Conservation (phyloP, 2,113 vertebrate species). For the Hystrix cristata region DNA sequence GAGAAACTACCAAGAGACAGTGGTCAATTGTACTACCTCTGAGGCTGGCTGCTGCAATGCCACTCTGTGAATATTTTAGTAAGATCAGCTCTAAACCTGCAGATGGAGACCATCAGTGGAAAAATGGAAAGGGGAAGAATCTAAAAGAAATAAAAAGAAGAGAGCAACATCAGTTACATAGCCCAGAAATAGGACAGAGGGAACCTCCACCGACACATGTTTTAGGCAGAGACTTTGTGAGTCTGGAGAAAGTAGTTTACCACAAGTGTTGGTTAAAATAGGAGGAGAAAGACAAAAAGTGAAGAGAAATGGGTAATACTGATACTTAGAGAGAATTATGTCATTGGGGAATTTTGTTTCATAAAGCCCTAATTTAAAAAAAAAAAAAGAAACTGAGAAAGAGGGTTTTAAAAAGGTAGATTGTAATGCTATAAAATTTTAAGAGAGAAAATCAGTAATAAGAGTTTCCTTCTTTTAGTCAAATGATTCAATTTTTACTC, state of each 20-base stretch:
- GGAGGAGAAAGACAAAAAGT: neutral
- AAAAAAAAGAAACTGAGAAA: neutral
- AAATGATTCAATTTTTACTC: neutral
- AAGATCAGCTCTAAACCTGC: neutral
- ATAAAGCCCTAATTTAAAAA: neutral
- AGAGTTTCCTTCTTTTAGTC: neutral
- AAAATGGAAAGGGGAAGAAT: neutral
- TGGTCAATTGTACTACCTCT: neutral
- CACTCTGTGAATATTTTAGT: neutral
- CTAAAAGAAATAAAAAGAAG: neutral
- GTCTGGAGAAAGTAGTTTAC: neutral
- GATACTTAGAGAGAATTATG: neutral
- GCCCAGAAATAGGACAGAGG: neutral
- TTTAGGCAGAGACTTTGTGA: neutral
- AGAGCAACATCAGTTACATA: neutral
- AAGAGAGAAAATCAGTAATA: neutral
- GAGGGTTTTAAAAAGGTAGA: neutral
- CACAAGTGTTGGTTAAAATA: neutral
- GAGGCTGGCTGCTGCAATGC: neutral
- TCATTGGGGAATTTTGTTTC: neutral
- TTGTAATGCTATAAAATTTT: neutral
- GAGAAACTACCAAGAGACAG: neutral
- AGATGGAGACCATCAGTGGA: accelerated
- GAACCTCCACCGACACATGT: accelerated
- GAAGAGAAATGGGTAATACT: neutral